Evolutionary conservation across 2,888 invertebrate species (phyloP).

Genomic region (Eupithecia exiguata): DNA sequence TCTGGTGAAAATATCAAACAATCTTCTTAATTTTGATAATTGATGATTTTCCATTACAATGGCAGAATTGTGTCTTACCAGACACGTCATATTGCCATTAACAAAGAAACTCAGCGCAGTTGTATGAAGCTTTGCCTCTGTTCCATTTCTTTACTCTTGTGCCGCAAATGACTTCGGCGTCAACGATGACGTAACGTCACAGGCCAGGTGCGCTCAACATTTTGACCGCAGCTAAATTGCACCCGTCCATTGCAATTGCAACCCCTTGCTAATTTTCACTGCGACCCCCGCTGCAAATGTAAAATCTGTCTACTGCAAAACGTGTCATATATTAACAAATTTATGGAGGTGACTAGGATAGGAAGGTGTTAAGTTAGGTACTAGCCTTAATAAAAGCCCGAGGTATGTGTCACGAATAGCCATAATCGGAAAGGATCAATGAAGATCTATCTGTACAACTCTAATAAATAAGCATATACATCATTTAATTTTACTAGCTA

Average conservation of each 20-base stretch:
- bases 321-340: not conserved
- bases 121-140: too few species aligned
- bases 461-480: not conserved
- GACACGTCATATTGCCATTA: too few species aligned
- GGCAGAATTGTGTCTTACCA: too few species aligned
- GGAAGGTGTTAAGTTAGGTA: not conserved
- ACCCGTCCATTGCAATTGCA: constrained; percentile 19
- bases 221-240: constrained; percentile 36
- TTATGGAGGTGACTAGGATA: not conserved
- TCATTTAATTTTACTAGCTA: not conserved
- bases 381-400: too few species aligned
- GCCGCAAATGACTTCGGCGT: not conserved
- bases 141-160: too few species aligned
- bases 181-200: constrained; percentile 24
- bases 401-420: too few species aligned
- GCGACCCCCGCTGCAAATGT: constrained; percentile 9
- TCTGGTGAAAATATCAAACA: too few species aligned
- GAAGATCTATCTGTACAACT: not conserved
- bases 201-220: constrained; percentile 33
- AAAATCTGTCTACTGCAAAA: constrained; percentile 8
- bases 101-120: too few species aligned
- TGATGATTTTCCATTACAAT: too few species aligned
- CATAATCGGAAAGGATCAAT: not conserved
- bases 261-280: constrained; percentile 22
- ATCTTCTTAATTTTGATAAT: too few species aligned